phyloP scores from a whole-genome alignment of 2,797 vertebrate genomes.

The Hyperoplus immaculatus region DNA sequence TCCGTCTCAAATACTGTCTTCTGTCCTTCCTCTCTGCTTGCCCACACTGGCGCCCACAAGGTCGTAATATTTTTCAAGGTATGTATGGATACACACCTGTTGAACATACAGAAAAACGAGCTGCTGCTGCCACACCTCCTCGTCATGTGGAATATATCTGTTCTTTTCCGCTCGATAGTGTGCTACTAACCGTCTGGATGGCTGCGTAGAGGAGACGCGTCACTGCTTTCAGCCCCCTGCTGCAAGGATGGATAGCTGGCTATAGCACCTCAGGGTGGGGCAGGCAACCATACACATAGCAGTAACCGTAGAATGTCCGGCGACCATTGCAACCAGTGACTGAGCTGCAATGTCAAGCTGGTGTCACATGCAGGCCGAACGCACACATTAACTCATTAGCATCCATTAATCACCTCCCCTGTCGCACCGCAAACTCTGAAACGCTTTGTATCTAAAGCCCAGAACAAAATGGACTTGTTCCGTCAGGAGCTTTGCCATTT shows the following conservation, averaged over 20 bases:
- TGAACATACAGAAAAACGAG: conserved; percentile 35
- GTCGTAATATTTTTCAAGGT: conserved; percentile 89
- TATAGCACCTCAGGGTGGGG: conserved; percentile 29
- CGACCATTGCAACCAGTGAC: conserved; percentile 43
- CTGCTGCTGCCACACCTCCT: conserved; percentile 20
- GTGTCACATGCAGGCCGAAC: conserved; percentile 37
- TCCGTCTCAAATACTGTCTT: conserved; percentile 80
- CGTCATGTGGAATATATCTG: conserved; percentile 44
- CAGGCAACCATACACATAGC: conserved; percentile 11
- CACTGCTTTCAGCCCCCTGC: conserved; percentile 20
- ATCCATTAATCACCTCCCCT: conserved; percentile 41
- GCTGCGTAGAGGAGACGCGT: conserved; percentile 7
- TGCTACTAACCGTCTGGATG: conserved; percentile 18
- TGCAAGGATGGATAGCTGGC: conserved; percentile 15
- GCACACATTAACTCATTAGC: conserved; percentile 52
- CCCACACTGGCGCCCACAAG: conserved; percentile 79
- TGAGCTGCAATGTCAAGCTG: conserved; percentile 52
- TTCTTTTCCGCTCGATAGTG: conserved; percentile 22
- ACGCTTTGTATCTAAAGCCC: conserved; percentile 1
- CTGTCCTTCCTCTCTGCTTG: conserved; percentile 84
- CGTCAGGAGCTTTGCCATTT: conserved; percentile 7
- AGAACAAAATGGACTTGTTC: conserved; percentile 40
- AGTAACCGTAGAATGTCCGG: conserved; percentile 8
- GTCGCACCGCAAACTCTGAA: not conserved
- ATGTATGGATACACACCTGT: conserved; percentile 77